A percentile compares a stretch with the other conserved stretches of the same genome.
phyloP scores from a whole-genome alignment of 2,888 invertebrate species.

The Micoletzkya japonica region DNA sequence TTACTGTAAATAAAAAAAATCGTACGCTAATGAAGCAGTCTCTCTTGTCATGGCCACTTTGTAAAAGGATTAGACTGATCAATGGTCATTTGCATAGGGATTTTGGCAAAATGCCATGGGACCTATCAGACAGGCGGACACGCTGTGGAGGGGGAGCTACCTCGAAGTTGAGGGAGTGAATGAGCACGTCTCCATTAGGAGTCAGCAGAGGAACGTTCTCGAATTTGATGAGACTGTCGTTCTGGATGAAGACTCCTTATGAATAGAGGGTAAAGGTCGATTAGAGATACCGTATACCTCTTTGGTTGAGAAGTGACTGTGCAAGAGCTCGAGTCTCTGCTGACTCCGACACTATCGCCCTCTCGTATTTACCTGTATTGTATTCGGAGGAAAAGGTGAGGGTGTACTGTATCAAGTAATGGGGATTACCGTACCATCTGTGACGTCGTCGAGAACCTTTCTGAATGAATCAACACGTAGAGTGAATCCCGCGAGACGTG shows the following conservation, averaged over 20 bases:
- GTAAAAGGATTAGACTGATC: too few relatives aligned
- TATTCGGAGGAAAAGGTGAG: background rate
- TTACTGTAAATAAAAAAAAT: too few relatives aligned
- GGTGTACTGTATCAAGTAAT: background rate
- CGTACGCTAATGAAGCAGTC: too few relatives aligned
- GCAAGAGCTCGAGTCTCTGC: constrained; percentile 14
- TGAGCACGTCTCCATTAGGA: constrained; percentile 91
- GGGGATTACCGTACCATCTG: background rate
- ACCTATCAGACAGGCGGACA: too few relatives aligned
- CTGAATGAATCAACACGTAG: constrained; percentile 86
- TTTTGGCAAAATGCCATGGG: too few relatives aligned
- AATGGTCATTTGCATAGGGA: too few relatives aligned
- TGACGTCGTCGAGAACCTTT: constrained; percentile 70
- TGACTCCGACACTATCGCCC: constrained; percentile 41
- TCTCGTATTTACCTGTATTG: constrained; percentile 39
- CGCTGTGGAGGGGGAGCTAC: constrained; percentile 66
- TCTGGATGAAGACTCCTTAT: constrained; percentile 45
- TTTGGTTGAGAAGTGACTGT: constrained; percentile 6
- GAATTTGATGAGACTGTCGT: constrained; percentile 85
- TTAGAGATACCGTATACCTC: background rate
- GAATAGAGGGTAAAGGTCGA: background rate
- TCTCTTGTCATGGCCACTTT: too few relatives aligned
- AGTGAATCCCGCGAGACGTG: constrained; percentile 90
- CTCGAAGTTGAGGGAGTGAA: constrained; percentile 82
- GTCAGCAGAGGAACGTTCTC: constrained; percentile 91